These are phyloP conservation scores for Acronicta alni DNA, from an alignment of 2,888 invertebrate genomes.

Conservation along the genomic window DNA sequence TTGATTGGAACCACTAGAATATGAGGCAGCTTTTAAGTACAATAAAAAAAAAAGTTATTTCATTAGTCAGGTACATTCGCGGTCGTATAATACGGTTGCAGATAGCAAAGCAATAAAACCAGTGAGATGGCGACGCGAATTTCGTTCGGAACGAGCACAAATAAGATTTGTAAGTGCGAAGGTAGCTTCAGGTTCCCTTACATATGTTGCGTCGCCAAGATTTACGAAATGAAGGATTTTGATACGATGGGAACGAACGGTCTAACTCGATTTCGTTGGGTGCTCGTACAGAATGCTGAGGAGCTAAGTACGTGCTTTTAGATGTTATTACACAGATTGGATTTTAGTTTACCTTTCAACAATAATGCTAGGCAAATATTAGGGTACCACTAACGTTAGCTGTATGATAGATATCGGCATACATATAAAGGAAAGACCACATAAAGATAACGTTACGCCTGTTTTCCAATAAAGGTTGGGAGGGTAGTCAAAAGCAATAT, in stretches of 20 bases:
- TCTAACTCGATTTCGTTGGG: slow-evolving; percentile 53
- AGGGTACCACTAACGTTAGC: background rate
- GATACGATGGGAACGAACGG: slow-evolving; percentile 52
- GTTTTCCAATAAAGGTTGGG: no score
- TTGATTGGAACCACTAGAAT: no score
- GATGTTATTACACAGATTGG: slow-evolving; percentile 33
- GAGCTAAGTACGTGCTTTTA: slow-evolving; percentile 33
- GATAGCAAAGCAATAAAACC: slow-evolving; percentile 73
- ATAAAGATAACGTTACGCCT: no score
- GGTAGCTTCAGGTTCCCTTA: slow-evolving; percentile 54
- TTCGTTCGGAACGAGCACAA: slow-evolving; percentile 72
- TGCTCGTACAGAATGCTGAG: slow-evolving; percentile 43
- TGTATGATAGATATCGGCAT: background rate
- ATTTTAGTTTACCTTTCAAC: slow-evolving; percentile 14
- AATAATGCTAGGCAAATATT: slow-evolving; percentile 1
- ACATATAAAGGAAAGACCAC: no score
- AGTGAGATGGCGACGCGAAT: slow-evolving; percentile 73
- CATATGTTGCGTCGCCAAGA: slow-evolving; percentile 56
- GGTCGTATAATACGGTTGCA: slow-evolving; percentile 28
- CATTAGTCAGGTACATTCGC: slow-evolving; percentile 4
- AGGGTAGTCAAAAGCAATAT: no score
- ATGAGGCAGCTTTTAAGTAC: no score
- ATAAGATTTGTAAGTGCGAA: slow-evolving; percentile 77
- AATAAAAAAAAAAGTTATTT: slow-evolving; percentile 20
- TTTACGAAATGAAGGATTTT: slow-evolving; percentile 63